Evolutionary conservation across 2,888 invertebrate species (phyloP).

Genomic region (Timema cristinae): DNA sequence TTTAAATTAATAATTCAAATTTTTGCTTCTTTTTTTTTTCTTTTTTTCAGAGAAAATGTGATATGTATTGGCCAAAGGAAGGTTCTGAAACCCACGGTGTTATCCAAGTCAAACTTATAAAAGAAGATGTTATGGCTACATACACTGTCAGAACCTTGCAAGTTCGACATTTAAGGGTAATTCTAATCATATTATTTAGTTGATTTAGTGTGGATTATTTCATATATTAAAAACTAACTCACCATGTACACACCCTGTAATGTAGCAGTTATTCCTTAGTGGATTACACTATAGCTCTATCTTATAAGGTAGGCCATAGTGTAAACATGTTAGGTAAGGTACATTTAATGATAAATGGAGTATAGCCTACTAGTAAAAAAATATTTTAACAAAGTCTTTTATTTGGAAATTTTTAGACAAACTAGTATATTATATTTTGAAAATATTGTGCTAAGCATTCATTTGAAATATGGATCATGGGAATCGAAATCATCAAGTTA

Average conservation of each 20-base stretch:
- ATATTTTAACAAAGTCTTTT: no score
- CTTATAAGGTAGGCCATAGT: background rate
- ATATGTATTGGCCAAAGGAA: constrained; percentile 98
- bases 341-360: no score
- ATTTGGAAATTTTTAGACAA: no score
- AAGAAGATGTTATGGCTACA: constrained; percentile 86
- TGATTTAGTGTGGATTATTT: background rate
- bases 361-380: no score
- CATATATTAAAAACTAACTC: no score
- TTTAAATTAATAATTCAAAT: background rate
- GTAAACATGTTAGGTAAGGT: no score
- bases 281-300: background rate
- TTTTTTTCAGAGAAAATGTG: constrained; percentile 76
- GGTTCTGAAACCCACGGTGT: constrained; percentile 86
- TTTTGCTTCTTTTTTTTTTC: constrained; percentile 17
- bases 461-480: no score
- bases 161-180: constrained; percentile 68
- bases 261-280: background rate
- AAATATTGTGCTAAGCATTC: no score
- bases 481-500: no score
- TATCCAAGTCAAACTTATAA: constrained; percentile 81
- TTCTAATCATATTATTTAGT: constrained; percentile 28
- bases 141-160: constrained; percentile 84
- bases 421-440: no score
- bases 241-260: background rate